These are phyloP conservation scores for Smutsia gigantea DNA, from an alignment of 2,797 vertebrate genomes.

Conservation along the genomic window DNA sequence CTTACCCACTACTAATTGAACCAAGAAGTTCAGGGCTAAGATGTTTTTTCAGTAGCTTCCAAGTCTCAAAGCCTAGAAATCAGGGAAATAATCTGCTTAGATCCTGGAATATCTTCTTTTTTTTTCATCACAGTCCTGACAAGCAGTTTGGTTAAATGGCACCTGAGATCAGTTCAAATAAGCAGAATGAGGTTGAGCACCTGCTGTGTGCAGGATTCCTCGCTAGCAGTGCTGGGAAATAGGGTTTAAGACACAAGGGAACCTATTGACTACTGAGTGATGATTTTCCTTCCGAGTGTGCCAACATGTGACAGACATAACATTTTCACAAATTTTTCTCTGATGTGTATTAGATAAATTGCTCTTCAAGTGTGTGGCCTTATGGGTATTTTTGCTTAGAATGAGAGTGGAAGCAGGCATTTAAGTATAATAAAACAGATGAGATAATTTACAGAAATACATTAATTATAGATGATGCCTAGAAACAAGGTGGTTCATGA, in stretches of 20 bases:
- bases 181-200: background rate
- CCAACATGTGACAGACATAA: background rate
- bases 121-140: background rate
- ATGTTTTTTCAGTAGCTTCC: background rate
- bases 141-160: background rate
- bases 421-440: background rate
- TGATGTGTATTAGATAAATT: conserved; percentile 47
- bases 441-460: conserved; percentile 30
- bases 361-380: background rate
- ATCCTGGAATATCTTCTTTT: background rate
- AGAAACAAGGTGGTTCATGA: background rate
- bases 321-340: conserved; percentile 1
- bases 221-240: background rate
- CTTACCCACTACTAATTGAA: conserved; percentile 7
- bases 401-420: background rate
- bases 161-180: conserved; percentile 30
- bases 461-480: background rate
- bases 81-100: conserved; percentile 2
- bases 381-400: background rate
- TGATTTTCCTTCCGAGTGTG: background rate
- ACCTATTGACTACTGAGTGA: background rate
- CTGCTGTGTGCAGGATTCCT: background rate
- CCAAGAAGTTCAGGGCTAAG: background rate
- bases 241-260: background rate
- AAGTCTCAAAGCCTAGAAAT: conserved; percentile 19